Percentiles rank a stretch among this genome's conserved stretches.
phyloP scores from a whole-genome alignment of 2,888 invertebrate genomes.

The Limenitis camilla region DNA sequence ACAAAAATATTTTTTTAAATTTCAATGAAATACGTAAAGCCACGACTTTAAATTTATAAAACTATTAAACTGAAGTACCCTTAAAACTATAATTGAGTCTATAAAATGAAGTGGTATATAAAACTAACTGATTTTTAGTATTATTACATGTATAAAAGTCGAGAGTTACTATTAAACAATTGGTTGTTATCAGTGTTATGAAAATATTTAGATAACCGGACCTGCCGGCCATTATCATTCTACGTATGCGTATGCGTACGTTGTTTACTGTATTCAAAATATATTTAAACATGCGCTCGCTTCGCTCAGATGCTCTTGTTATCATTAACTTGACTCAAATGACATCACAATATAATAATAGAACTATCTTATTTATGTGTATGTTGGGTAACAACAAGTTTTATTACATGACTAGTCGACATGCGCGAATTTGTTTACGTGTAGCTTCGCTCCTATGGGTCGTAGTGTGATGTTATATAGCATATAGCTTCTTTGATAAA shows the following conservation, averaged over 20 bases:
- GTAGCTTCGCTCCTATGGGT: too few relatives aligned
- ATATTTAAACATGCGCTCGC: background rate
- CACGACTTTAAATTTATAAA: too few relatives aligned
- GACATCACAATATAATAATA: too few relatives aligned
- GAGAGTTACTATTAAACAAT: conserved; percentile 9
- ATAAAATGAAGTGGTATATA: conserved; percentile 9
- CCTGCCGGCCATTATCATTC: conserved; percentile 1
- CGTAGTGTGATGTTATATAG: too few relatives aligned
- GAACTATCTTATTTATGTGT: too few relatives aligned
- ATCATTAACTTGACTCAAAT: background rate
- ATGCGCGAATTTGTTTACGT: too few relatives aligned
- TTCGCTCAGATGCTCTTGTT: too few relatives aligned
- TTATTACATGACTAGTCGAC: too few relatives aligned
- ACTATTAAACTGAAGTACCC: background rate
- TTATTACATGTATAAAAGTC: conserved; percentile 10
- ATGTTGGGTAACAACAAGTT: too few relatives aligned
- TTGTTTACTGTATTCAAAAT: background rate
- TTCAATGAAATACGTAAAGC: too few relatives aligned
- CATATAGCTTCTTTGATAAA: too few relatives aligned
- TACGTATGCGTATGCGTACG: background rate
- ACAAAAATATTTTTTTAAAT: too few relatives aligned
- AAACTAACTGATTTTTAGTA: conserved; percentile 7
- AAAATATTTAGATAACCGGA: conserved; percentile 7
- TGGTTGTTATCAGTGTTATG: conserved; percentile 3
- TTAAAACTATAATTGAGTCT: background rate